Evolutionary conservation across 2,888 invertebrate species (phyloP).

Genomic region (Eupsilia transversa): DNA sequence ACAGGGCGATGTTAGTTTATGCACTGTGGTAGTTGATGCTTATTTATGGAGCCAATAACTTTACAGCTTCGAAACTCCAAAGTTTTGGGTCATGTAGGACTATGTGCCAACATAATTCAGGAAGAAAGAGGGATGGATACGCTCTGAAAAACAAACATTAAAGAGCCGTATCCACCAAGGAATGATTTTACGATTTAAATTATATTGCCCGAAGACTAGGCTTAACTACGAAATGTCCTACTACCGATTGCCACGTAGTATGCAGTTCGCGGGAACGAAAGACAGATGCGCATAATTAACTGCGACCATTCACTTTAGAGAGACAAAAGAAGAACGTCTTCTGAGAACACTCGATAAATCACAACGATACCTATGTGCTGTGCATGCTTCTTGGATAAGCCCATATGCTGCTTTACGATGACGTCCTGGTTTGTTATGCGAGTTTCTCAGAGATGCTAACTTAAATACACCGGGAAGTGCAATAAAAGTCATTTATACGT

Average conservation of each 20-base stretch:
- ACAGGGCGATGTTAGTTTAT: neutral
- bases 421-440: constrained; percentile 38
- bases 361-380: constrained; percentile 24
- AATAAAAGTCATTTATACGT: constrained; percentile 60
- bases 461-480: constrained; percentile 62
- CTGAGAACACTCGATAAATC: constrained; percentile 57
- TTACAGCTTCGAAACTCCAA: constrained; percentile 1
- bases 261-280: constrained; percentile 41
- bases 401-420: constrained; percentile 54
- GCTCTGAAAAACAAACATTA: constrained; percentile 12
- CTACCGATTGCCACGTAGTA: constrained; percentile 24
- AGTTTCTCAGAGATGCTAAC: constrained; percentile 55
- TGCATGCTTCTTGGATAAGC: constrained; percentile 12
- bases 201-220: constrained; percentile 18
- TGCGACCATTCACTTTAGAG: constrained; percentile 38
- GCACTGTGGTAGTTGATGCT: neutral
- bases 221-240: constrained; percentile 19
- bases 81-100: neutral
- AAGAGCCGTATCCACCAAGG: neutral
- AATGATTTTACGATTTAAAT: constrained; percentile 16
- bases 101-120: neutral
- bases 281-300: constrained; percentile 58
- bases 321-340: constrained; percentile 49
- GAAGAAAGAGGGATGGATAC: neutral
- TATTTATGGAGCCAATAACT: constrained; percentile 8